Base-by-base conservation (phyloP, 2,888 invertebrate species). In the Tenthredo distinguenda region DNA sequence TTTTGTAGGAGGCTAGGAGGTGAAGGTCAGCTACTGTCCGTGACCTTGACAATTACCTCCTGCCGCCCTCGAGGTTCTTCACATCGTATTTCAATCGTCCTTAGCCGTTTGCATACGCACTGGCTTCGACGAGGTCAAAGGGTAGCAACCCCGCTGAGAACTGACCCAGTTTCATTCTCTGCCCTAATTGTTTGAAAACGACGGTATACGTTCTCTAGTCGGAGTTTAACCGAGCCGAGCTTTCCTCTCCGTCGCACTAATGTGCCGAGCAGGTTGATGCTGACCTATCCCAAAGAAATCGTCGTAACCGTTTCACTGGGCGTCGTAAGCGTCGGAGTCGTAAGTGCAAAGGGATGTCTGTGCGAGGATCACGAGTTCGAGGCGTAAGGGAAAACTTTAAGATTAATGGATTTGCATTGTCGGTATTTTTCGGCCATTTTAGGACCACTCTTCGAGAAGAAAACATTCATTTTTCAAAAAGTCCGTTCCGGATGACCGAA, bases 321-420 rank as follows among this genome's bases (percentile, higher is more conserved):
- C 37, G 34, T 58, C 15, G 43, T 40, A 21, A 31, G 58, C 47
- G 40, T 81, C 77, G 85, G 86, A 85, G 76, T 85, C 76, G 90
- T 91, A 91, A 92, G 92, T 92, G 92, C 92, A 92, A 92, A 92
- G 91, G 92, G 92, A 91, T 93, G 92, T 92, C 88, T 87, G 86
- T 84, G 86, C 86, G 15, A 68, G 77, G 55, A 82, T 85, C 68
- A 85, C 85, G 84, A 81, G 71, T 71, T 55, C 62, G 82, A 87
- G 88, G 88, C 88, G 88, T 87, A 86, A 87, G 88, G 88, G 87
- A 88, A 88, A 90, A 90, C 88, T 90, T 89, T 86, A 92, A 93
- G 93, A 93, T 93, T 93, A 93, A 93, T 93, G 93, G 93, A 92
- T 92, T 91, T 89, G 89, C 91, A 93, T 93, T 93, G 93, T 93